Percentiles rank a stretch among this genome's conserved stretches.
These are phyloP conservation scores for Ptychochromis oligacanthus DNA, from an alignment of 2,113 vertebrate genomes.

Conservation along the genomic window DNA sequence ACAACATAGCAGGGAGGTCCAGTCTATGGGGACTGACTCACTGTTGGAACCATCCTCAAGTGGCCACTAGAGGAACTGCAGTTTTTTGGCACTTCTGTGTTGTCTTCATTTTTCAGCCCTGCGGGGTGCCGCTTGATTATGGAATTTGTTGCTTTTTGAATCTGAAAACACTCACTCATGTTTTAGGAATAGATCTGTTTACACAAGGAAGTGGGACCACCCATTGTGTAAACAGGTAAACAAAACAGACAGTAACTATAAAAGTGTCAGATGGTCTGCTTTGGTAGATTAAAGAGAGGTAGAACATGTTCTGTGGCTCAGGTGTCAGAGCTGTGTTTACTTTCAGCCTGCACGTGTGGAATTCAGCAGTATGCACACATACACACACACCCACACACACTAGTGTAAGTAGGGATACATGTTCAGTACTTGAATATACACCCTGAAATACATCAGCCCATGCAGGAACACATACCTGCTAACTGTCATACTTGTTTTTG, in stretches of 20 bases:
- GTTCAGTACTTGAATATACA: not conserved
- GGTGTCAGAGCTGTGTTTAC: constrained; percentile 42
- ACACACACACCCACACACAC: not conserved
- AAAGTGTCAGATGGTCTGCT: not conserved
- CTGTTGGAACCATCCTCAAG: too few relatives aligned
- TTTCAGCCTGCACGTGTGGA: constrained; percentile 43
- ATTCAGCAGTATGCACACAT: constrained; percentile 46
- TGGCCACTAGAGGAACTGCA: too few relatives aligned
- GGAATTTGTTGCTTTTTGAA: too few relatives aligned
- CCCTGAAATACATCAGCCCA: not conserved
- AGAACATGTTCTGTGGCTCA: constrained; percentile 26
- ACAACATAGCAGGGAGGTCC: too few relatives aligned
- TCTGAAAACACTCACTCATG: too few relatives aligned
- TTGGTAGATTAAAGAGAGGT: not conserved
- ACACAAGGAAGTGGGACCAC: too few relatives aligned
- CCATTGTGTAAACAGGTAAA: too few relatives aligned
- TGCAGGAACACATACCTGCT: not conserved
- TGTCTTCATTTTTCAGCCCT: too few relatives aligned
- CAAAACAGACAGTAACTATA: not conserved
- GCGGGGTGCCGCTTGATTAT: too few relatives aligned
- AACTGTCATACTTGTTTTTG: not conserved
- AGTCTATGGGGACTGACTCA: too few relatives aligned
- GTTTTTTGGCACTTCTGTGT: too few relatives aligned
- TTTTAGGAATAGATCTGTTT: too few relatives aligned
- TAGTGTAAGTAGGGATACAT: not conserved